Conservation (phyloP, 2,888 invertebrate species). For the Hirudinaria manillensis region DNA sequence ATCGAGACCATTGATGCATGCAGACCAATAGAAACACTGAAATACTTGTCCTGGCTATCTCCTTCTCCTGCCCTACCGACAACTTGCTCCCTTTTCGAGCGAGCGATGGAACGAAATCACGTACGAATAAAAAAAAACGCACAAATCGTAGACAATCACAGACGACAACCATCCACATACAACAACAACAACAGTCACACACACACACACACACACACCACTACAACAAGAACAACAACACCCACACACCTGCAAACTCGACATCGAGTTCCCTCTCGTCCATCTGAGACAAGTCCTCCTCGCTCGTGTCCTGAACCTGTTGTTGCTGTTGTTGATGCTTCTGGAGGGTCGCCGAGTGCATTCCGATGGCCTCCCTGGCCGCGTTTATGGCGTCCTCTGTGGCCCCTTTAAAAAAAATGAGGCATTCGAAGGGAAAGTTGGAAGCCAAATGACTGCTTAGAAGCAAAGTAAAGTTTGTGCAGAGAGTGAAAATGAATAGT, state of each 20-base stretch:
- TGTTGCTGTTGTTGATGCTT: constrained; percentile 49
- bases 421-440: background rate
- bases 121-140: background rate
- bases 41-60: constrained; percentile 32
- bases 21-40: too few species aligned
- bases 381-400: constrained; percentile 87
- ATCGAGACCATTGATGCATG: too few species aligned
- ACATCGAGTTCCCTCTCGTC: constrained; percentile 61
- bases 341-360: constrained; percentile 53
- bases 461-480: too few species aligned
- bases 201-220: background rate
- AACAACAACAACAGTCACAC: background rate
- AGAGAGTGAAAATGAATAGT: too few species aligned
- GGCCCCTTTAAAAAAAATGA: constrained; percentile 57
- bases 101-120: background rate
- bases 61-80: constrained; percentile 28
- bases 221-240: too few species aligned
- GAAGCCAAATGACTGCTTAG: too few species aligned
- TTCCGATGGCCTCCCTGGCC: constrained; percentile 73
- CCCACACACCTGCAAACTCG: constrained; percentile 52
- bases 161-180: background rate
- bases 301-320: constrained; percentile 71
- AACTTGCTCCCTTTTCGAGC: constrained; percentile 28
- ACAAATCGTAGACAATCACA: background rate
- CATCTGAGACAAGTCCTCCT: constrained; percentile 65